Base-by-base conservation (phyloP, 2,797 vertebrate genomes). In the Lemur catta region DNA sequence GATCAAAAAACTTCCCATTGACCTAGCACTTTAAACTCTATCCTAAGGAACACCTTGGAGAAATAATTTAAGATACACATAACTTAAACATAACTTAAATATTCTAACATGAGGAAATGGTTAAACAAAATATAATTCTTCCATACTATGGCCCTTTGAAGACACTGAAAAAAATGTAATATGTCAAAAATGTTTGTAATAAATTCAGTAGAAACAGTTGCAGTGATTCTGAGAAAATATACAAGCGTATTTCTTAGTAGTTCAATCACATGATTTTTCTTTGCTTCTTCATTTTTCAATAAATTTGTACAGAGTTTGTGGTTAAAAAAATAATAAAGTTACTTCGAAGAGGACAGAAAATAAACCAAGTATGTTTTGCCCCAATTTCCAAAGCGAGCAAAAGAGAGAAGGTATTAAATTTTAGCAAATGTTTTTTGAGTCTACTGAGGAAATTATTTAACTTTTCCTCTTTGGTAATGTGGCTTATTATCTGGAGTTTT, bases 71-170 rank as follows among this genome's bases (percentile, higher is more conserved):
- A 93, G 35, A 67, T 26, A 4, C 26, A n/a, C 13, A 50, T 35
- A 78, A 91, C 4, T 17, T 86, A 55, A 86, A n/a, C 13, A 50
- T 43, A 78, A 91, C 3, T 17, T 89, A 55, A 86, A 79, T 65
- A 28, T 69, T 72, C 48, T 75, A 94, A 76, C 55, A 61, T 50
- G 28, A 89, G 24, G n/a, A 74, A 81, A 76, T 57, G 15, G 30
- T 78, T 86, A 82, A 93, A 75, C 52, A 80, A 93, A 89, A 43
- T 35, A 22, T 33, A 88, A 69, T 92, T 86, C 26, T 71, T 91
- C 33, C 15, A 71, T 15, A 92, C 4, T 63, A 81, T 46, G 57
- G 35, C 14, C 7, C 7, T 84, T 65, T 71, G 4, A 55, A 59
- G 48, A 59, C 57, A 59, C 12, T 59, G 57, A 67, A 57, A 91